Evolutionary conservation across 2,113 vertebrate genomes (phyloP).

Genomic region (Sclerurus mexicanus): DNA sequence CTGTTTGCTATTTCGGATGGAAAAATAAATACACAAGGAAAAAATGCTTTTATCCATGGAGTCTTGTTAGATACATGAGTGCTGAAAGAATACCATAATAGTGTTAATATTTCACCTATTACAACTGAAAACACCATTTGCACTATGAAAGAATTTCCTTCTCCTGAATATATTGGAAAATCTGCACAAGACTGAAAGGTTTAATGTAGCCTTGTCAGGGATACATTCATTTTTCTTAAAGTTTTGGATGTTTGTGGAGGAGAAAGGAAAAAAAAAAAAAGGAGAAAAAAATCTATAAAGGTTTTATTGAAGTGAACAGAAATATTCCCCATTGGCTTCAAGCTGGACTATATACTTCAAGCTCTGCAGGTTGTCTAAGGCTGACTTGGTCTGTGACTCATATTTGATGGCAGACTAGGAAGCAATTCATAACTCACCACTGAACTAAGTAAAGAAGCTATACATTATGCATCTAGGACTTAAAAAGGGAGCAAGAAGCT

Average conservation of each 20-base stretch:
- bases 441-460: not conserved
- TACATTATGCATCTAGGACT: not conserved
- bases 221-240: not conserved
- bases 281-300: not conserved
- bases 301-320: not conserved
- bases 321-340: not conserved
- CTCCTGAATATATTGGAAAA: not conserved
- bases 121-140: not conserved
- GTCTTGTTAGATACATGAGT: not conserved
- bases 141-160: not conserved
- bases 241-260: not conserved
- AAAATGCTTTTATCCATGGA: not conserved
- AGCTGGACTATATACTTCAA: not conserved
- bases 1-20: not conserved
- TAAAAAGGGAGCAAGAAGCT: not conserved
- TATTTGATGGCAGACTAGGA: slow-evolving; percentile 8
- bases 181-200: not conserved
- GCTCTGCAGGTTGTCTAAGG: not conserved
- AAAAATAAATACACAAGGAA: not conserved
- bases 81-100: not conserved
- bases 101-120: not conserved
- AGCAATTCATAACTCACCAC: not conserved
- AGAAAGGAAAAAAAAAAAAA: not conserved
- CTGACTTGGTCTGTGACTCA: not conserved
- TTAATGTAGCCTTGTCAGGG: not conserved